Base-by-base conservation (phyloP, 2,888 invertebrate genomes). In the Loripinus fragilis region DNA sequence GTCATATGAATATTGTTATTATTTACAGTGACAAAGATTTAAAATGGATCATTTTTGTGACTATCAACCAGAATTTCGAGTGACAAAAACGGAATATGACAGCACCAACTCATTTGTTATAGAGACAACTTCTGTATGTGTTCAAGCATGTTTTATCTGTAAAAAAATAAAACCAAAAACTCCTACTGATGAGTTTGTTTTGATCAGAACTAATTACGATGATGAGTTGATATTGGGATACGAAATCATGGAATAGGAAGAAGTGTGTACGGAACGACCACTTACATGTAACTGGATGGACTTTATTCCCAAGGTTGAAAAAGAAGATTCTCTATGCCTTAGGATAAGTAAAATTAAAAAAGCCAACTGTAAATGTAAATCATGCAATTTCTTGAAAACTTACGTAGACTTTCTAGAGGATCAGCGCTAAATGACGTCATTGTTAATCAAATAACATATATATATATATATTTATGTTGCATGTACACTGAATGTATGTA, bases 271-370 rank as follows among this genome's bases (percentile, higher is more conserved):
- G 25, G 52, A 52, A 52, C 52, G 52, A 52, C 20, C 25, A 52
- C 7, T 52, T 52, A 52, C 52, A 28, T 52, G 52, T 52, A 52
- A 52, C 52, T 52, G 52, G 52, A 52, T 25, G 52, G 52, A 52
- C 52, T 52, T 10, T 25, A 15, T 52, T 52, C 52, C 52, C 25
- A 52, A 7, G 52, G 10, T 3, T 25, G 28, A 52, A 52, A 50
- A 5, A 12, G n/a, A 12, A 50, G 52, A 52, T 52, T 28, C 52
- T 23, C 52, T 52, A 3, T 52, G 10, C 28, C 23, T 52, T 25
- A 23, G 52, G 15, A 52, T 28, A 52, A 52, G 52, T 52, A 15
- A 52, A 52, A 52, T 52, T 52, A 52, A 52, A 52, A 28, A 52
- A 28, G 25, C 52, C 12, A 52, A 2, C 52, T 52, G 52, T 28